These are phyloP conservation scores for Callipepla squamata DNA, from an alignment of 2,113 vertebrate genomes.

Conservation along the genomic window DNA sequence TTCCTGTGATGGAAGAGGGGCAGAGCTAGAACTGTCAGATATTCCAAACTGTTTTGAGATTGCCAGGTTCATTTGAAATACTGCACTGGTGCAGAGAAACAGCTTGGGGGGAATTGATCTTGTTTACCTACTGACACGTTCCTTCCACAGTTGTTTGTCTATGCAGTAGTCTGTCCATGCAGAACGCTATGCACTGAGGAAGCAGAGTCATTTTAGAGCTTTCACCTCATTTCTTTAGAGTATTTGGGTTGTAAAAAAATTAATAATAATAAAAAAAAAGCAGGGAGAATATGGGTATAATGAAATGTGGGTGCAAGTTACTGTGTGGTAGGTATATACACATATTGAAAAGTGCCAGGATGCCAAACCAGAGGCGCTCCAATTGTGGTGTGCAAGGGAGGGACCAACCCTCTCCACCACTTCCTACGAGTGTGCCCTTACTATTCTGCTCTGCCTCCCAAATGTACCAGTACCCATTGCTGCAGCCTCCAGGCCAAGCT, in stretches of 20 bases:
- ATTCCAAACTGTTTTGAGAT: constrained; percentile 32
- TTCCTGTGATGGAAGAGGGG: constrained; percentile 14
- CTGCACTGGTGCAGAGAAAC: neutral
- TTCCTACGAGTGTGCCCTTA: accelerated
- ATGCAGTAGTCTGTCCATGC: neutral
- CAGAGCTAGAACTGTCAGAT: constrained; percentile 35
- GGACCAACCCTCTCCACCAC: neutral
- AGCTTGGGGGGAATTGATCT: neutral
- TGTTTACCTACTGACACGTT: constrained; percentile 13
- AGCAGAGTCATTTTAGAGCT: neutral
- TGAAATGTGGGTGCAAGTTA: neutral
- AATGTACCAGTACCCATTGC: neutral
- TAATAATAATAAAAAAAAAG: too few relatives aligned
- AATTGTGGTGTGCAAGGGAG: neutral
- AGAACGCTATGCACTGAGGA: neutral
- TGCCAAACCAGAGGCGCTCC: neutral
- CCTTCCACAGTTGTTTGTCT: neutral
- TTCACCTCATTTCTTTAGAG: neutral
- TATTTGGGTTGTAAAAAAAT: neutral
- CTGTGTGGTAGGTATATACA: neutral
- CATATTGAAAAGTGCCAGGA: neutral
- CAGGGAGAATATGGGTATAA: neutral
- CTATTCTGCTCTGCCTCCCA: neutral
- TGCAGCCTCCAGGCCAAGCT: accelerated
- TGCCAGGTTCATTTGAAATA: constrained; percentile 19